Percentiles rank a stretch among this genome's conserved stretches.
Evolutionary conservation across 1,140 invertebrate genomes (phyloP).

Genomic region (Antheraea pernyi): DNA sequence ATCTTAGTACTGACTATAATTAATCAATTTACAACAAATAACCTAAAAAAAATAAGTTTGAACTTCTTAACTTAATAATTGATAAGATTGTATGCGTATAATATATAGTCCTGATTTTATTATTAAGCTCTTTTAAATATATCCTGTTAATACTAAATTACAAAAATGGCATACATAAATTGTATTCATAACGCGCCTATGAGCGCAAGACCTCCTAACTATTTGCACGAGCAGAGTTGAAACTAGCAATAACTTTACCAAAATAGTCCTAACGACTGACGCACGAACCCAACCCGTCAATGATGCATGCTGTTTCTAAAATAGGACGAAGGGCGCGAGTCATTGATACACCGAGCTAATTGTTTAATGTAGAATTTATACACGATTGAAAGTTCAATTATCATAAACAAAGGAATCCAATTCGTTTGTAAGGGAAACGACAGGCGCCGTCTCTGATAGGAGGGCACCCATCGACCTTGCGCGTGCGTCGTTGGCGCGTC

Average conservation of each 20-base stretch:
- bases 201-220: background rate
- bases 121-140: no score
- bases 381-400: constrained; percentile 37
- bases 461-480: constrained; percentile 69
- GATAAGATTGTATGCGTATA: no score
- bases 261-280: constrained; percentile 44
- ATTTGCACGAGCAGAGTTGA: constrained; percentile 5
- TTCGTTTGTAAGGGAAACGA: constrained; percentile 37
- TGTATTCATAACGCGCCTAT: background rate
- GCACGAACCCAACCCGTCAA: constrained; percentile 45
- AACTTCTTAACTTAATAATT: no score
- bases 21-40: no score
- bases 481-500: constrained; percentile 52
- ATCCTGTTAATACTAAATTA: no score
- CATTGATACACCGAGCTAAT: constrained; percentile 54
- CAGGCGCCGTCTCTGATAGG: constrained; percentile 56
- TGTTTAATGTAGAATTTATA: constrained; percentile 24
- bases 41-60: no score
- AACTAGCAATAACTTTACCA: constrained; percentile 31
- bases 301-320: constrained; percentile 53
- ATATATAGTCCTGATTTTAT: no score
- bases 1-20: no score
- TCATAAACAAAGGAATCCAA: constrained; percentile 37
- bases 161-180: background rate
- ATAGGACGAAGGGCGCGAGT: constrained; percentile 55